Base-by-base conservation (phyloP, 2,888 invertebrate species). In the Mesoligia furuncula region DNA sequence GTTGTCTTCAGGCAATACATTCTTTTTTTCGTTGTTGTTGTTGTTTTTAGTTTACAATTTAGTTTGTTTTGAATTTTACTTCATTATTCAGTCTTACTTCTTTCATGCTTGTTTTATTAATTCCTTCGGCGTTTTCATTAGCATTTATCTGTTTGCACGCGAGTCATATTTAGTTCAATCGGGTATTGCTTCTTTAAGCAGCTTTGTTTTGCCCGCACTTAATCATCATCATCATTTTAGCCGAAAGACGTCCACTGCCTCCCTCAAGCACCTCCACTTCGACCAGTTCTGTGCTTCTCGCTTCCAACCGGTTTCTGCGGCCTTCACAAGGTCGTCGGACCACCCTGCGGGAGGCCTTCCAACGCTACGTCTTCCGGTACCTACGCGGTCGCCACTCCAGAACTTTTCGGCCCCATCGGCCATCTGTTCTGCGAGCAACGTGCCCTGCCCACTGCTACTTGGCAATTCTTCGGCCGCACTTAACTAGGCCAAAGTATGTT, bases 131-230 rank as follows among this genome's bases (percentile, higher is more conserved):
- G 6, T 45, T 61, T 51, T 61, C 20, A 51, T n/a, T 70, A 36
- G 20, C 20, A 45, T 20, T 5, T 36, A 65, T 42, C 9, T 24
- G 24, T 69, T 57, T 69, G 45, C 9, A n/a, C 36, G 20, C 51
- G 42, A 72, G 9, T 73, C 24, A 54, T 9, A 11, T 70, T 69
- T 39, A 59, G 17, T 36, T 27, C 20, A 20, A n/a, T 79, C 24
- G 36, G 9, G 27, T 76, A 67, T 24, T 54, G 17, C 17, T 72
- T 27, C 7, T 27, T 27, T 31, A 13, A 51, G 48, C 24, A 68
- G 24, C 3, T 17, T 36, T 9, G 59, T 59, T 57, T 24, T 68
- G 5, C 0, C 68, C 61, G 20, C n/a, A 31, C 31, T 57, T n/a
- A n/a, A n/a, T n/a, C n/a, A n/a, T 17, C 31, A 31, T 31, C 31